Evolutionary conservation across 2,888 invertebrate species (phyloP), one percentile per base, ranked within the genome.

Genomic region (Agriotes lineatus): DNA sequence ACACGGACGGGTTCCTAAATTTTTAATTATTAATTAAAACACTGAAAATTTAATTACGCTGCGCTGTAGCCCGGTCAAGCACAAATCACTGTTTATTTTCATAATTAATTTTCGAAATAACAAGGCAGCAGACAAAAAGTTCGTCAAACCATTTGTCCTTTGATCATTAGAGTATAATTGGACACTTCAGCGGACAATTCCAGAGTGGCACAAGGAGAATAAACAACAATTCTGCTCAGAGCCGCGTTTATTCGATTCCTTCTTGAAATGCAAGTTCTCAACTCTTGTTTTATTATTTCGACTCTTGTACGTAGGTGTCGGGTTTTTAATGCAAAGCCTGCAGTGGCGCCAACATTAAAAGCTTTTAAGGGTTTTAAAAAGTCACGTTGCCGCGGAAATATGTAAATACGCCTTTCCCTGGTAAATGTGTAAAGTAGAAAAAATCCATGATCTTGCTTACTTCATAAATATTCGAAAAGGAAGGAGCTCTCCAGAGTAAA

Each of bases 1-100:
- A 22, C 56, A 57, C 64, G 25, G 60, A 37, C 64, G 50, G 35
- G 69, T 50, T 52, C n/a, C 64, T 68, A 66, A 68, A 69, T 71
- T 71, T 68, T 71, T 69, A 71, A 71, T 71, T 71, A 71, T 69
- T 71, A 69, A 71, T 71, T 71, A 71, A 71, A 71, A 69, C 65
- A 69, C 54, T 64, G 65, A 30, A 60, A 58, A 68, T 65, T 71
- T 66, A 71, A 71, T 71, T 71, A 69, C 39, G 61, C 16, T 65
- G 54, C 66, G 56, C 50, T 69, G 66, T 44, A 58, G n/a, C 42
- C 25, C 42, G 42, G 52, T 58, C 58, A 58, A 58, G 58, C 25
- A 58, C 39, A 58, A 56, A 58, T 58, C 42, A 30, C 25, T 58
- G 58, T 58, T 58, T 58, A 42, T 58, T 58, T 44, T 58, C 37